Evolutionary conservation across 2,888 invertebrate species (phyloP), one percentile per base, ranked within the genome.

Genomic region (Cataglyphis altisquamis): DNA sequence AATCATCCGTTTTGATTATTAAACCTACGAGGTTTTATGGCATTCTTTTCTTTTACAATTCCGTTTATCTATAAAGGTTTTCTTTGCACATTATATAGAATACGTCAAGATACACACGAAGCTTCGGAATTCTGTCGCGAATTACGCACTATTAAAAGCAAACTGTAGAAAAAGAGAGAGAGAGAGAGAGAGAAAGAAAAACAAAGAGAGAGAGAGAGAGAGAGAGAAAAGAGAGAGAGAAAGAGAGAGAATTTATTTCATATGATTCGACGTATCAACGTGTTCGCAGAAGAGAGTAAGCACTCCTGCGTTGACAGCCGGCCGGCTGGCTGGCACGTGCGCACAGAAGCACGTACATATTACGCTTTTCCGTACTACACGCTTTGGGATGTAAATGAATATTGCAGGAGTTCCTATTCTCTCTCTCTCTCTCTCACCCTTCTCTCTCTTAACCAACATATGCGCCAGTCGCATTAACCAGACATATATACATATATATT

Each of bases 381-480:
- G 72, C 57, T 85, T 88, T 87, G 63, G 55, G 73, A 73, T 81
- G 85, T 55, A 81, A 87, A 83, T 81, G 21, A 73, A 73, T 73
- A 73, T 41, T 41, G 39, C 62, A 62, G 29, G 29, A 73, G n/a
- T 62, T 25, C 15, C 41, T 52, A n/a, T 52, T 52, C 15, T 8
- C 45, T 45, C 15, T 45, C 45, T 45, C 15, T 48, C 15, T 5
- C 45, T 5, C 18, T 18, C 18, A 18, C n/a, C n/a, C n/a, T 52
- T 52, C n/a, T 52, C n/a, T 52, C 8, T 8, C 52, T 52, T 36
- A 6, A 25, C 57, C 39, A 57, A 25, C 25, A 25, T 39, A 39
- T 55, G 70, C 70, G 41, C 60, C 25, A 57, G 25, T 39, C 21
- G 25, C 45, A 18, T 78, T 32, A 67, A 72, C 72, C 21, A 32